Percentiles rank a stretch among this genome's conserved stretches.
phyloP scores from a whole-genome alignment of 2,113 vertebrate species.

The Protobothrops flavoviridis region DNA sequence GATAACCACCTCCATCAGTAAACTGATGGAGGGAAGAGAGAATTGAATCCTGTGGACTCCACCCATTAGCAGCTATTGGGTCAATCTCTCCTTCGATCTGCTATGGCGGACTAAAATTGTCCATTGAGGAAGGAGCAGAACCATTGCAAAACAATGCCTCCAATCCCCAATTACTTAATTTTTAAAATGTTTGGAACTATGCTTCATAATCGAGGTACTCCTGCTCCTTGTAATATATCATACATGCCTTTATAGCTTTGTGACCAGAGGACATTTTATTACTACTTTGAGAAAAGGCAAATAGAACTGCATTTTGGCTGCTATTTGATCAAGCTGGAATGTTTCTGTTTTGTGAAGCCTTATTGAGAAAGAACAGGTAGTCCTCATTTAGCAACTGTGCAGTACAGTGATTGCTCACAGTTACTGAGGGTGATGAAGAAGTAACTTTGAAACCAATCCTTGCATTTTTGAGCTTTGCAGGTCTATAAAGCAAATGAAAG shows the following conservation, averaged over 20 bases:
- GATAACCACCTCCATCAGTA: neutral
- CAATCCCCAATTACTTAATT: neutral
- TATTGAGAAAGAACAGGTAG: neutral
- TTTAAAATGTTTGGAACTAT: neutral
- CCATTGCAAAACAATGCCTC: neutral
- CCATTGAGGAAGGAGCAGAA: neutral
- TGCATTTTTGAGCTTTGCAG: neutral
- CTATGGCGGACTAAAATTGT: neutral
- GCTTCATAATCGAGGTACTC: neutral
- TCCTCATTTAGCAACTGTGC: neutral
- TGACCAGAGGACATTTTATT: neutral
- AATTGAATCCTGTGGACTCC: neutral
- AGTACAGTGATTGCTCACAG: neutral
- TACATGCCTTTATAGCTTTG: neutral
- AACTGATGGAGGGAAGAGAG: neutral
- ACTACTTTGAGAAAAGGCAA: neutral
- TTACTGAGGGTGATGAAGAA: neutral
- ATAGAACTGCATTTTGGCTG: neutral
- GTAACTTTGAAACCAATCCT: neutral
- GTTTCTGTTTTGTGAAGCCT: neutral
- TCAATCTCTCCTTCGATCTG: neutral
- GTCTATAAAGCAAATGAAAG: neutral
- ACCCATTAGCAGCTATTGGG: neutral
- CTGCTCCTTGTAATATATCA: neutral
- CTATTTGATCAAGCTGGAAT: constrained; percentile 1